phyloP scores from a whole-genome alignment of 1,140 invertebrate genomes.

The Homalodisca vitripennis region DNA sequence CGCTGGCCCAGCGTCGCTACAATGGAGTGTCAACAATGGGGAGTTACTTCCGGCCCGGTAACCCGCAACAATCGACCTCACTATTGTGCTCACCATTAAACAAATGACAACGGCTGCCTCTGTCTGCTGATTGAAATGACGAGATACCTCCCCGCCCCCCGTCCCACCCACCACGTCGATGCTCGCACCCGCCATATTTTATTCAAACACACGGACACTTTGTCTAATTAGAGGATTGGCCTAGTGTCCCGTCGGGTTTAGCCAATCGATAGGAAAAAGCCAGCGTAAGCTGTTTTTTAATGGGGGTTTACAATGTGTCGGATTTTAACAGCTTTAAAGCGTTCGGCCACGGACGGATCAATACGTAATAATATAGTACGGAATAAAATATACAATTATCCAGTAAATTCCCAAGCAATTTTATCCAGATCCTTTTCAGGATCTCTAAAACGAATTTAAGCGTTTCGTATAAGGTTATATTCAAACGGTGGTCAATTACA shows the following conservation, averaged over 20 bases:
- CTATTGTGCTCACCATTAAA: conserved; percentile 17
- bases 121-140: conserved; percentile 20
- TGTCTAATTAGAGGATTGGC: conserved; percentile 12
- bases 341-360: no score
- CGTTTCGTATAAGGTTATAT: no score
- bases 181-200: neutral
- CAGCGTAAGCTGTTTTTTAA: conserved; percentile 6
- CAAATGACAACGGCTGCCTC: conserved; percentile 24
- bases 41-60: conserved; percentile 21
- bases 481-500: no score
- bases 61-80: conserved; percentile 26
- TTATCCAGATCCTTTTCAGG: no score
- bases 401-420: no score
- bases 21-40: conserved; percentile 16
- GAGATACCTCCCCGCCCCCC: neutral
- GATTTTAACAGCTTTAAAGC: no score
- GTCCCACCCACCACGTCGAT: neutral
- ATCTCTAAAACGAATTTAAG: no score
- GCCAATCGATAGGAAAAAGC: conserved; percentile 2
- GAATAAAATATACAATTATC: no score
- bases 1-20: neutral
- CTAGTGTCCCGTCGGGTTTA: no score
- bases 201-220: conserved; percentile 11
- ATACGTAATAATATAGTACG: no score
- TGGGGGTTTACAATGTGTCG: no score